These are phyloP conservation scores for Papio anubis DNA, from an alignment of 2,113 vertebrate species.

Conservation along the genomic window DNA sequence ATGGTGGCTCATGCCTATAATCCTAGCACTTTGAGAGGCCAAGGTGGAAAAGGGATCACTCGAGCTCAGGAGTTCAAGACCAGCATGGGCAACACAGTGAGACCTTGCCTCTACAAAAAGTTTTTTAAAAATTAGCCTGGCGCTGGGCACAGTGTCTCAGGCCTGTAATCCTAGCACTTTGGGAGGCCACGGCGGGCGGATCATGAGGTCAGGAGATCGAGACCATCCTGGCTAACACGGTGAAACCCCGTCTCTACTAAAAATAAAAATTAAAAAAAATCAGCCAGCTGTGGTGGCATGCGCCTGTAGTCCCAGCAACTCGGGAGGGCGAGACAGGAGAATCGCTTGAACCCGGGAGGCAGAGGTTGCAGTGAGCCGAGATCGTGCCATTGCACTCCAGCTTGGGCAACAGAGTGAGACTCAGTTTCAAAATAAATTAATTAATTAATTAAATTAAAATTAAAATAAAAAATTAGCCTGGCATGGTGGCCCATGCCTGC, in stretches of 20 bases:
- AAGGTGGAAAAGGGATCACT: background rate
- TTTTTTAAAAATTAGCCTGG: background rate
- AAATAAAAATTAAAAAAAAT: too few relatives aligned
- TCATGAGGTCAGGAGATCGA: background rate
- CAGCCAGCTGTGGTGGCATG: too few relatives aligned
- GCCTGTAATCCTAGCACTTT: background rate
- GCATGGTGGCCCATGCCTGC: background rate
- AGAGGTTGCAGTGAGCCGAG: too few relatives aligned
- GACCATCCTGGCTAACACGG: too few relatives aligned
- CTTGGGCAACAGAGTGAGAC: too few relatives aligned
- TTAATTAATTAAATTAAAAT: too few relatives aligned
- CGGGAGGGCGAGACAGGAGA: too few relatives aligned
- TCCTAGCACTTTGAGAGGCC: background rate
- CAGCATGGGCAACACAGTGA: background rate
- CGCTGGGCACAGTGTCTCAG: accelerated
- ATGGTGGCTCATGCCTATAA: background rate
- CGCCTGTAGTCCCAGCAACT: too few relatives aligned
- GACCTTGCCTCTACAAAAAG: background rate
- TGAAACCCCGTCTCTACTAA: too few relatives aligned
- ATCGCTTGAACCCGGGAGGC: too few relatives aligned
- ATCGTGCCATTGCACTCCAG: too few relatives aligned
- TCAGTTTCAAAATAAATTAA: too few relatives aligned
- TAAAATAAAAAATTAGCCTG: background rate
- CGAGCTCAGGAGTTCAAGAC: background rate
- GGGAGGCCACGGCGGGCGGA: background rate